Base-by-base conservation (phyloP, 1,140 invertebrate genomes). In the Doryteuthis pealeii region DNA sequence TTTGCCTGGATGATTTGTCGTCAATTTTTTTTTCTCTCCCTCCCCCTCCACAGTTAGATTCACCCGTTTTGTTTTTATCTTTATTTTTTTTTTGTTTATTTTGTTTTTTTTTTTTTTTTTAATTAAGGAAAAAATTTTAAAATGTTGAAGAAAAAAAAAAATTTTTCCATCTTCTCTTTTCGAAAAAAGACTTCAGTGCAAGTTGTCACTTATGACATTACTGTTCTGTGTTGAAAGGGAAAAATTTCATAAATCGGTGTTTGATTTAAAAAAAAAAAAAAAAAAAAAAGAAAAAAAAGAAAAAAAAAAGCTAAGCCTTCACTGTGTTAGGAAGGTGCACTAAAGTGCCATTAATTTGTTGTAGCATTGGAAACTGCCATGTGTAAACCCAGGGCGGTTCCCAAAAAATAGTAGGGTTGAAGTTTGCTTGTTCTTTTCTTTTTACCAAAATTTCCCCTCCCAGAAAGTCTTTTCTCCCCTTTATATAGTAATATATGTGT, bases 161-260 rank as follows among this genome's bases (percentile, higher is more conserved):
- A n/a, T n/a, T n/a, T n/a, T 40, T 40, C 35, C 35, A 40, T 40
- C 35, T 40, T 40, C 35, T 40, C 35, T 40, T 40, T 40, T 40
- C 4, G 10, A 40, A 40, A 62, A 62, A 28, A 62, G 26, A n/a
- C 26, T 62, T 62, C 54, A 62, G 54, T 62, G 54, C 54, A 62
- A 62, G 54, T 62, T 62, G 54, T 62, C 54, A 62, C 54, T 22
- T n/a, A n/a, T 62, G 54, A 62, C 54, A 62, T 62, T 62, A 62
- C 54, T 62, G 54, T 62, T 62, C 54, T 62, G 54, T 62, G 54
- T 62, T 62, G 54, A 62, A 62, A 62, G 54, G 54, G 54, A 62
- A 62, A 62, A 62, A 62, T 62, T 62, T 62, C 54, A 62, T 62
- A n/a, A 62, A 62, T 40, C 35, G 35, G 35, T 40, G 35, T 40